These are phyloP conservation scores for Zaprionus lachaisei DNA, from an alignment of 1,140 invertebrate genomes.

Conservation along the genomic window DNA sequence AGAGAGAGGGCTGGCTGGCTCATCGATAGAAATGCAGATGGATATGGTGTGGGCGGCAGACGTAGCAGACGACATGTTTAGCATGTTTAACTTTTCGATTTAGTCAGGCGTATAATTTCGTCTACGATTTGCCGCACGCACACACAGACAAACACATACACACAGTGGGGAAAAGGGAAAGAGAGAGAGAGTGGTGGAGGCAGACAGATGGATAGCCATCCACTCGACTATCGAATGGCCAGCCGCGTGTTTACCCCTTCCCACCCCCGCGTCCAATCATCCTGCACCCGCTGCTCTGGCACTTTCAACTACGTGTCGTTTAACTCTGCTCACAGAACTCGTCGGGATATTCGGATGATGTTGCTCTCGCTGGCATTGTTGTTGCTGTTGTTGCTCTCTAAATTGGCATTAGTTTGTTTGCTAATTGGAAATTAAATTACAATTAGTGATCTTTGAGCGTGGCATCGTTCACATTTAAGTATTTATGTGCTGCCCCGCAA, in stretches of 20 bases:
- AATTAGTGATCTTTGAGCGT: conserved; percentile 82
- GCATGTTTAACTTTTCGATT: conserved; percentile 80
- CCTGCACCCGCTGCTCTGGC: conserved; percentile 8
- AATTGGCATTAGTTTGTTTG: conserved; percentile 84
- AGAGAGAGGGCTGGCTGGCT: not conserved
- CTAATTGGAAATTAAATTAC: conserved; percentile 84
- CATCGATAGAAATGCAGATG: not conserved
- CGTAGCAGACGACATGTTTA: conserved; percentile 75
- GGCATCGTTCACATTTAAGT: conserved; percentile 68
- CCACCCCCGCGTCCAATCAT: not conserved
- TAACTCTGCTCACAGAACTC: conserved; percentile 57
- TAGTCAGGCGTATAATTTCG: conserved; percentile 75
- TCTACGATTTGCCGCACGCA: conserved; percentile 60
- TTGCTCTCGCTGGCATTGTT: conserved; percentile 29
- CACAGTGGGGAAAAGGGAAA: not conserved
- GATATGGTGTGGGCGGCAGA: conserved; percentile 49
- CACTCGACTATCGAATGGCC: conserved; percentile 35
- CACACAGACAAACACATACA: conserved; percentile 17
- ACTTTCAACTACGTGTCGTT: conserved; percentile 69
- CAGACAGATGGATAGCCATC: conserved; percentile 27
- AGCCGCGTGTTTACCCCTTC: conserved; percentile 7
- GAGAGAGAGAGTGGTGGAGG: not conserved
- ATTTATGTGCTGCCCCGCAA: conserved; percentile 54
- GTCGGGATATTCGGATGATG: conserved; percentile 7
- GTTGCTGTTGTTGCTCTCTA: conserved; percentile 59